Evolutionary conservation across 2,888 invertebrate species (phyloP).

Genomic region (Drosophila emarginata): DNA sequence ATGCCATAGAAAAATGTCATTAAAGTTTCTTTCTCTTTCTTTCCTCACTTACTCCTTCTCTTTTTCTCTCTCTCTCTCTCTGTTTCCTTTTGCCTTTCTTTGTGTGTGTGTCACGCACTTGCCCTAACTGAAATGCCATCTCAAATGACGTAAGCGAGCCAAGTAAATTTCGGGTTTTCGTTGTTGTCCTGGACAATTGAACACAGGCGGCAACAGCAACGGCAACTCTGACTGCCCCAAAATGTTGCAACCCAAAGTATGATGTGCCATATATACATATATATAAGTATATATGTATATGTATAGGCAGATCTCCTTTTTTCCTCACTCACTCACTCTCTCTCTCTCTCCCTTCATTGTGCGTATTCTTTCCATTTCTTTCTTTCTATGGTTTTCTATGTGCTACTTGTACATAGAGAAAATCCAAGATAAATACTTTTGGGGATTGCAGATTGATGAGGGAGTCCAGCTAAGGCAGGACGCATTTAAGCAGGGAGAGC

Average conservation of each 20-base stretch:
- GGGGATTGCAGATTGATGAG: slow-evolving; percentile 37
- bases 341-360: no score
- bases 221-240: slow-evolving; percentile 14
- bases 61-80: not conserved
- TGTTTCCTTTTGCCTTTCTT: not conserved
- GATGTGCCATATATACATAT: slow-evolving; percentile 13
- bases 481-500: not conserved
- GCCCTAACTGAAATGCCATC: slow-evolving; percentile 35
- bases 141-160: slow-evolving; percentile 42
- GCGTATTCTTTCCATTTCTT: no score
- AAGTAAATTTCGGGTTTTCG: slow-evolving; percentile 26
- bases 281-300: no score
- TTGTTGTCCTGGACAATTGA: slow-evolving; percentile 34
- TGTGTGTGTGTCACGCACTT: slow-evolving; percentile 32
- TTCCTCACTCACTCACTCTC: not conserved
- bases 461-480: slow-evolving; percentile 16
- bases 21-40: slow-evolving; percentile 21
- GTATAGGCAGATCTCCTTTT: not conserved
- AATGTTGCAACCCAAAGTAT: slow-evolving; percentile 39
- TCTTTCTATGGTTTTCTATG: slow-evolving; percentile 4
- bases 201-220: slow-evolving; percentile 30
- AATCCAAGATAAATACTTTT: slow-evolving; percentile 14
- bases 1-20: slow-evolving; percentile 33
- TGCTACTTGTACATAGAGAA: slow-evolving; percentile 9
- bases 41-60: not conserved